phyloP scores from a whole-genome alignment of 2,797 vertebrate genomes.

The Agapornis canus region DNA sequence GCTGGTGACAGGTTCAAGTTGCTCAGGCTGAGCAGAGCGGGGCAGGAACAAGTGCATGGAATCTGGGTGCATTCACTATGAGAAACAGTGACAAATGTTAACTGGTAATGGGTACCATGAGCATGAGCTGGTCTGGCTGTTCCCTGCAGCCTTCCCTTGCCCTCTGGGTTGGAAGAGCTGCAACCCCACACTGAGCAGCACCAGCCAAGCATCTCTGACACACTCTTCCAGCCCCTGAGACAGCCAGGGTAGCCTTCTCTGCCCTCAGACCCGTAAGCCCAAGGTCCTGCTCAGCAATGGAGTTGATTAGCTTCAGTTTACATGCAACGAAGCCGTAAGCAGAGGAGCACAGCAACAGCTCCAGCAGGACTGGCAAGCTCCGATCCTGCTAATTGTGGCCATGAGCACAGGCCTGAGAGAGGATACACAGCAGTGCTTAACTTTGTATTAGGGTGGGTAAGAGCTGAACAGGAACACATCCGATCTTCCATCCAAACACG shows the following conservation, averaged over 20 bases:
- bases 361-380: neutral
- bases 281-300: neutral
- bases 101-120: neutral
- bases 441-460: neutral
- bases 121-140: neutral
- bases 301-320: neutral
- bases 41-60: neutral
- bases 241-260: neutral
- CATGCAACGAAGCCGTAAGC: neutral
- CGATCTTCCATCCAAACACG: neutral
- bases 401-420: neutral
- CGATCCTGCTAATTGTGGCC: neutral
- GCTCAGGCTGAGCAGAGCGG: neutral
- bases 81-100: neutral
- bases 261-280: neutral
- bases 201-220: neutral
- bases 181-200: neutral
- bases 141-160: neutral
- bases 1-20: neutral
- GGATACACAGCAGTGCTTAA: neutral
- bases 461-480: neutral
- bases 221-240: neutral
- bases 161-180: neutral
- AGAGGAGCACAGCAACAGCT: neutral
- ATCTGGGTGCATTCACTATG: fast-evolving